A percentile compares a stretch with the other conserved stretches of the same genome.
These are phyloP conservation scores for Halocynthia aurantium DNA, from an alignment of 23 tunicate genomes.

Conservation along the genomic window DNA sequence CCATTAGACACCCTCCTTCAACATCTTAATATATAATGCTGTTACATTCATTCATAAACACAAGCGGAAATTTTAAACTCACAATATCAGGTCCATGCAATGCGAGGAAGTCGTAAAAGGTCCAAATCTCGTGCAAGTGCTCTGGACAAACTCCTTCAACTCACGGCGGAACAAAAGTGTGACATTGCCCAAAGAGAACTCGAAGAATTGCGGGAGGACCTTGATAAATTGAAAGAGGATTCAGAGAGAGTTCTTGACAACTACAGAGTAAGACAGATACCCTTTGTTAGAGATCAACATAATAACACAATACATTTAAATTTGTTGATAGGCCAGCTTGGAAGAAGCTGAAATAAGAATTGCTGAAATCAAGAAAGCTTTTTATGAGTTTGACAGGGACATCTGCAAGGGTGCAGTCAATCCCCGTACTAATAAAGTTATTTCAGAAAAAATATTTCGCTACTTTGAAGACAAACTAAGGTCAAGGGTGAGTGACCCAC, in stretches of 20 bases:
- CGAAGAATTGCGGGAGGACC: conserved; percentile 65
- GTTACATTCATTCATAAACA: background rate
- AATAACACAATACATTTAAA: background rate
- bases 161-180: conserved; percentile 90
- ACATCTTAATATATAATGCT: background rate
- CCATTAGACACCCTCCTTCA: background rate
- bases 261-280: conserved; percentile 35
- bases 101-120: conserved; percentile 42
- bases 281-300: background rate
- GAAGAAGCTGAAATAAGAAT: conserved; percentile 84
- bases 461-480: conserved; percentile 79
- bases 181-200: conserved; percentile 84
- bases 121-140: conserved; percentile 57
- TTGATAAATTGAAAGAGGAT: conserved; percentile 64
- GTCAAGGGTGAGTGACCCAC: conserved; percentile 37
- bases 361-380: conserved; percentile 67
- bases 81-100: conserved; percentile 1
- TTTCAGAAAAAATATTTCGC: conserved; percentile 84
- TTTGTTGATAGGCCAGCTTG: conserved; percentile 44
- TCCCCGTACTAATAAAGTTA: conserved; percentile 59
- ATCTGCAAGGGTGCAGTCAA: conserved; percentile 84
- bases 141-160: conserved; percentile 42
- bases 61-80: background rate
- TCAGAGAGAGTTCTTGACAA: conserved; percentile 78
- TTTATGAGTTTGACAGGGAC: conserved; percentile 92